A percentile compares a stretch with the other conserved stretches of the same genome.
These are phyloP conservation scores for Protaetia brevitarsis DNA, from an alignment of 1,140 invertebrate species.

Conservation along the genomic window DNA sequence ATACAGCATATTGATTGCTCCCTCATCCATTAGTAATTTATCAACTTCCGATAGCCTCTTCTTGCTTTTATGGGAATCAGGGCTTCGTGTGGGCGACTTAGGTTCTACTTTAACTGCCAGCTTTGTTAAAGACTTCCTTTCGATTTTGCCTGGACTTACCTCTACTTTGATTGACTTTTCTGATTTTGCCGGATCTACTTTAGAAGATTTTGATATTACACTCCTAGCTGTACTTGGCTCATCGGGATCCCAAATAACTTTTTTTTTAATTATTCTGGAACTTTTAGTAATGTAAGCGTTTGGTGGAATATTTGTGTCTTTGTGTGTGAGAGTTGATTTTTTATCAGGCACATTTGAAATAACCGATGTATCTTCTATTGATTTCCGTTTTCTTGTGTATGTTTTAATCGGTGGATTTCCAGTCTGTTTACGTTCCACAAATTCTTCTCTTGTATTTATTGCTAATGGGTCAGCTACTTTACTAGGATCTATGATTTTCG, in stretches of 20 bases:
- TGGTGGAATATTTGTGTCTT: constrained; percentile 10
- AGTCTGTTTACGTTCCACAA: background rate
- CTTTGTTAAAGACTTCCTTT: background rate
- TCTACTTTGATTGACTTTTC: constrained; percentile 26
- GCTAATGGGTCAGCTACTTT: background rate
- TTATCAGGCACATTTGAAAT: constrained; percentile 9
- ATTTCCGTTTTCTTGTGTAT: constrained; percentile 45
- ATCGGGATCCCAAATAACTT: constrained; percentile 68
- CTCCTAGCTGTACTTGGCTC: constrained; percentile 46
- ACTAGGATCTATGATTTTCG: background rate
- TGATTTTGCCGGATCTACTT: background rate
- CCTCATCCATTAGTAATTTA: constrained; percentile 75
- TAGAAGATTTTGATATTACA: constrained; percentile 21
- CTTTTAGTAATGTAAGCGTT: constrained; percentile 48
- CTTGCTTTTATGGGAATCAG: constrained; percentile 5
- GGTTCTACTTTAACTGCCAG: background rate
- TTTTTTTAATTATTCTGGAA: constrained; percentile 62
- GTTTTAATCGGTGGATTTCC: constrained; percentile 39
- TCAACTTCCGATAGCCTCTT: constrained; percentile 70
- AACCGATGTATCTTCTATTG: constrained; percentile 30
- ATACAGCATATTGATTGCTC: constrained; percentile 80
- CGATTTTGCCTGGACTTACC: constrained; percentile 30
- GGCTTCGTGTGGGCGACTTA: constrained; percentile 11
- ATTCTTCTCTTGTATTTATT: constrained; percentile 7
- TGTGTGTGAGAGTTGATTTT: constrained; percentile 13